Base-by-base conservation (phyloP, 2,113 vertebrate genomes). In the Onychorhynchus coronatus region DNA sequence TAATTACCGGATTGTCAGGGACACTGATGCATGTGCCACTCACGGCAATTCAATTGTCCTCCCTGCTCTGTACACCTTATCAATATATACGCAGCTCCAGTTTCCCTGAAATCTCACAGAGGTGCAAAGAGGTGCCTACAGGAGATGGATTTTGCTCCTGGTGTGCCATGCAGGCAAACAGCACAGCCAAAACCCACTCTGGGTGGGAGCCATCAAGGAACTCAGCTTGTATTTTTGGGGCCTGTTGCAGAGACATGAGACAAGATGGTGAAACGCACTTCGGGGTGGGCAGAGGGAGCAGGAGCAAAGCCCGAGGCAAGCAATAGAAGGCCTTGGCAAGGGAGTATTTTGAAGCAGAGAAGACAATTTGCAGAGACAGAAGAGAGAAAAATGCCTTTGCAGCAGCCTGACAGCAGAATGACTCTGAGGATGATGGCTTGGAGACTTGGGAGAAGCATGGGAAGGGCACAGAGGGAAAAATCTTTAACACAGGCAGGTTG, bases 11-110 rank as follows among this genome's bases (percentile, higher is more conserved):
- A 80, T 74, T 96, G 95, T 88, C 96, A 97, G 95, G 93, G 80
- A 95, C 96, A 85, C 95, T 96, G 96, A 97, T 95, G 95, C 95
- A 96, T 91, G 94, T 83, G 81, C 80, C 80, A 87, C 83, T 88
- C 89, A 77, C 2, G 4, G 95, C 92, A 88, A 84, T 94, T 93
- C 95, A 93, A 93, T 78, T 88, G 93, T 88, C 91, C 92, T 86
- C 88, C 84, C 81, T 70, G 75, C 89, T 95, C 93, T 3, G 3
- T 42, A 41, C 4, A 6, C 37, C 93, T 88, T 95, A 92, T 88
- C 85, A 86, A 95, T 91, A 78, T 7, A 68, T 1, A 37, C 1
- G 9, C 79, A 84, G 85, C 42, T 71, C 47, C 8, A 67, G 62
- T 91, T 77, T 21, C 68, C 50, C 72, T 71, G 70, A 37, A 83